These are phyloP conservation scores for Macrotrachela quadricornifera DNA, from an alignment of 1,140 invertebrate genomes.

Conservation along the genomic window DNA sequence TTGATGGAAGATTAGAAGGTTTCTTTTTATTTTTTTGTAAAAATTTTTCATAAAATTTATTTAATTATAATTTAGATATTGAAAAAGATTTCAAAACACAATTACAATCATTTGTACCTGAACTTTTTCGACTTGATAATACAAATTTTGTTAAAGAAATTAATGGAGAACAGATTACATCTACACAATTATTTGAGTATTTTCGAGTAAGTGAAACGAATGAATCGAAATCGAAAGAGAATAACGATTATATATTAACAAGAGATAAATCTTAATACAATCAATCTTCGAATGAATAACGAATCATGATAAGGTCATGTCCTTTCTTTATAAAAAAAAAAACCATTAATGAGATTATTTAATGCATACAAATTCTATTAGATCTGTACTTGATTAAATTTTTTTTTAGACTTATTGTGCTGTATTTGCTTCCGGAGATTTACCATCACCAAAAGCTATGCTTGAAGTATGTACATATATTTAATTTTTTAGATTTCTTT, in stretches of 20 bases:
- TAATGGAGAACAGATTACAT: slow-evolving; percentile 71
- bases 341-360: too few species aligned
- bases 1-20: slow-evolving; percentile 59
- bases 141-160: slow-evolving; percentile 74
- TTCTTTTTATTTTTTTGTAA: too few species aligned
- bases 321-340: too few species aligned
- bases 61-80: slow-evolving; percentile 42
- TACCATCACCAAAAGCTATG: slow-evolving; percentile 97
- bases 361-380: too few species aligned
- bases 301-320: too few species aligned
- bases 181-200: slow-evolving; percentile 76
- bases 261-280: too few species aligned
- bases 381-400: too few species aligned
- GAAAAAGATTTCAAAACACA: slow-evolving; percentile 72
- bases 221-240: too few species aligned
- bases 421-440: slow-evolving; percentile 78
- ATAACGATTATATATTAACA: too few species aligned
- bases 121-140: slow-evolving; percentile 65
- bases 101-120: slow-evolving; percentile 59
- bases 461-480: slow-evolving; percentile 49
- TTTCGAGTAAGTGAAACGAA: slow-evolving; percentile 44
- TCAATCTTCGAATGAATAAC: too few species aligned
- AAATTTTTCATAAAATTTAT: too few species aligned
- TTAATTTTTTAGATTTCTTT: too few species aligned
- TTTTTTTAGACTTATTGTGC: slow-evolving; percentile 80